phyloP scores from a whole-genome alignment of 2,888 invertebrate species.

The Pseudococcus viburni region DNA sequence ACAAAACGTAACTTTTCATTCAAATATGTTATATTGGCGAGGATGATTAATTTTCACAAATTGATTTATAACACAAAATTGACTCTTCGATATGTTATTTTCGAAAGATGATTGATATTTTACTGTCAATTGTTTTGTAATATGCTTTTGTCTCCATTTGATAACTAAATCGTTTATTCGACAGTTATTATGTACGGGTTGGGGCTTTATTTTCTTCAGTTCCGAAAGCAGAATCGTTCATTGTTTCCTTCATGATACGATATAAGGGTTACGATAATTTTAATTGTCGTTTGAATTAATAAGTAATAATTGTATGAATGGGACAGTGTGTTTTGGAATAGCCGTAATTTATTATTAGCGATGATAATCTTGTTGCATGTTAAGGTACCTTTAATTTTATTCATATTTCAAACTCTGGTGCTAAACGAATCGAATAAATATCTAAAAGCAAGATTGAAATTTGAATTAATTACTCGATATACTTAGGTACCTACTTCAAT shows the following conservation, averaged over 20 bases:
- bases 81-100: constrained; percentile 45
- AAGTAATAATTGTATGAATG: constrained; percentile 21
- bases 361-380: constrained; percentile 30
- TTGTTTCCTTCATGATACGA: not conserved
- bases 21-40: not conserved
- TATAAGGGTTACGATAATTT: constrained; percentile 3
- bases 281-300: constrained; percentile 38
- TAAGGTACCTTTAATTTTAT: constrained; percentile 10
- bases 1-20: constrained; percentile 2
- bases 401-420: not conserved
- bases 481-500: too few relatives aligned
- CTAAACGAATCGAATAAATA: not conserved
- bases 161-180: constrained; percentile 27
- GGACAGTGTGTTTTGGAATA: not conserved
- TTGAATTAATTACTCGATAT: not conserved
- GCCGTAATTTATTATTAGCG: constrained; percentile 20
- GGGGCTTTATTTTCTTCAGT: constrained; percentile 24
- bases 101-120: constrained; percentile 36
- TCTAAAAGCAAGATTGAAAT: not conserved
- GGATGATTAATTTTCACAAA: constrained; percentile 29
- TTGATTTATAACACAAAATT: constrained; percentile 42
- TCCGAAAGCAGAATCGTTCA: constrained; percentile 44
- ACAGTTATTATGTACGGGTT: constrained; percentile 30
- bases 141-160: constrained; percentile 42
- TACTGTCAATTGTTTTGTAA: constrained; percentile 44